phyloP scores from a whole-genome alignment of 2,113 vertebrate species.

The Morone saxatilis region DNA sequence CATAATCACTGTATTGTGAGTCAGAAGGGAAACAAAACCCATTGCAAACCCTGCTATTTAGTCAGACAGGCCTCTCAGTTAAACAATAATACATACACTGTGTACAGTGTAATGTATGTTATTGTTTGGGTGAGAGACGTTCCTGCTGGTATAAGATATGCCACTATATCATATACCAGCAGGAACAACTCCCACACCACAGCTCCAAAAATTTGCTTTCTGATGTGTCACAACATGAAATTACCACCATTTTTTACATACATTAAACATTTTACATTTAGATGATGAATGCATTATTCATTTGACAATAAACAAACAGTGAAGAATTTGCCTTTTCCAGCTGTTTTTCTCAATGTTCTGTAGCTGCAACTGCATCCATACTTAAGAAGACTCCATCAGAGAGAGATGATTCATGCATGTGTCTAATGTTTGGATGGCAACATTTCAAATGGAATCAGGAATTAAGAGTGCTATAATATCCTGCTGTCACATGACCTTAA shows the following conservation, averaged over 20 bases:
- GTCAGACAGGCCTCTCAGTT: conserved; percentile 12
- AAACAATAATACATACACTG: background rate
- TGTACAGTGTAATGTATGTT: conserved; percentile 21
- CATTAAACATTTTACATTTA: background rate
- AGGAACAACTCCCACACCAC: background rate
- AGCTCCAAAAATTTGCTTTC: conserved; percentile 10
- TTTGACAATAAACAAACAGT: background rate
- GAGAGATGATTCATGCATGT: background rate
- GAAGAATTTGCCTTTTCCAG: background rate
- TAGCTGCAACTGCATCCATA: too few species aligned
- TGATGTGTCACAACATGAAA: conserved; percentile 13
- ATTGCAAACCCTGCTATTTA: conserved; percentile 34
- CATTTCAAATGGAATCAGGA: background rate
- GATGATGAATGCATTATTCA: background rate
- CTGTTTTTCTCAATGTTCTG: background rate
- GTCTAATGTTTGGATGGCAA: background rate
- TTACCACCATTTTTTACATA: background rate
- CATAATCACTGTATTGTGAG: conserved; percentile 29
- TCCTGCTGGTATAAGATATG: conserved; percentile 3
- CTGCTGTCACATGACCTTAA: background rate
- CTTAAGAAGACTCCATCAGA: too few species aligned
- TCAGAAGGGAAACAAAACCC: conserved; percentile 37
- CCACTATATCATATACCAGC: background rate
- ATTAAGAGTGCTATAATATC: background rate
- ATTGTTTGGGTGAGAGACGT: conserved; percentile 30